Evolutionary conservation across 2,113 vertebrate genomes (phyloP).

Genomic region (Hippolais icterina): DNA sequence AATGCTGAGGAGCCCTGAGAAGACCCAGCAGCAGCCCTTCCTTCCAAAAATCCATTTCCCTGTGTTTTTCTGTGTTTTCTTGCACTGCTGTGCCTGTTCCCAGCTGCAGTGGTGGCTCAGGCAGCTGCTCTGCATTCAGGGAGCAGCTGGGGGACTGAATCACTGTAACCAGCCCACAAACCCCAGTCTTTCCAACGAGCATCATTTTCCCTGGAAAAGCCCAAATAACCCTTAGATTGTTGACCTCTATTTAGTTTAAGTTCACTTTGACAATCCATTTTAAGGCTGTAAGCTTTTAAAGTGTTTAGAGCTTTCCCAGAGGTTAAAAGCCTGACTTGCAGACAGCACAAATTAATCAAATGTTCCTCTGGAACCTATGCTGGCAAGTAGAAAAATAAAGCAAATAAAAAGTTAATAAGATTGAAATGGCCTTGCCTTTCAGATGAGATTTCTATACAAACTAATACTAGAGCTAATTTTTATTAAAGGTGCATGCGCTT

Average conservation of each 20-base stretch:
- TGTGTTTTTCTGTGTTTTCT: neutral
- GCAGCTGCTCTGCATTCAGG: neutral
- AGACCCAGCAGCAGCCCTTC: neutral
- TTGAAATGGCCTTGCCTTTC: neutral
- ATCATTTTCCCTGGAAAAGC: constrained; percentile 1
- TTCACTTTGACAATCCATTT: constrained; percentile 25
- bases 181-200: neutral
- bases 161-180: neutral
- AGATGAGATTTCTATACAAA: constrained; percentile 1
- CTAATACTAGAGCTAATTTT: constrained; percentile 13
- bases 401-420: constrained; percentile 57
- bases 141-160: neutral
- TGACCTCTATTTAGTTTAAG: constrained; percentile 54
- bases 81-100: neutral
- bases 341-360: constrained; percentile 62
- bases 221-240: constrained; percentile 30
- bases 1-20: neutral
- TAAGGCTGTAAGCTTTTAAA: constrained; percentile 27
- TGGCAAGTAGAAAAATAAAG: constrained; percentile 33
- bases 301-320: constrained; percentile 49
- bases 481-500: neutral
- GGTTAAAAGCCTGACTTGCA: constrained; percentile 48
- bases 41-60: neutral
- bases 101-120: neutral
- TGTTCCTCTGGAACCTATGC: constrained; percentile 1